Percentiles rank a stretch among this genome's conserved stretches.
Conservation (phyloP, 2,113 vertebrate genomes). For the Dipodomys merriami region DNA sequence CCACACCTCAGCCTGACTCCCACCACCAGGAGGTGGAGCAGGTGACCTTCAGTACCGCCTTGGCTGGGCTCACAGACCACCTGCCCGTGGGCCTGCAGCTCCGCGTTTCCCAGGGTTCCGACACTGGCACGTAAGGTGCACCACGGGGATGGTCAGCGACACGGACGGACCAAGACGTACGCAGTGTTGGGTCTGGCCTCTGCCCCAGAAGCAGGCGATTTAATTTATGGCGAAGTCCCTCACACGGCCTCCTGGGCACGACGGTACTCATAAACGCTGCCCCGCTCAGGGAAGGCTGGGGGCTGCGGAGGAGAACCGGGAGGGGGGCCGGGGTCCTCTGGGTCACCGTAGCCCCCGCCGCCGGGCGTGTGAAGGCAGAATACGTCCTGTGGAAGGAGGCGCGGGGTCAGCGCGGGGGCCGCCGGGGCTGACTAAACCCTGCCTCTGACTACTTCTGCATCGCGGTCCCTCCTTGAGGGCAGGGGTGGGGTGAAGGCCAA, state of each 20-base stretch:
- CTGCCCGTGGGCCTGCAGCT: constrained; percentile 88
- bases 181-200: background rate
- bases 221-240: constrained; percentile 73
- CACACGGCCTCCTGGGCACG: constrained; percentile 90
- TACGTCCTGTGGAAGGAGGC: constrained; percentile 85
- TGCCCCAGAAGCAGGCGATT: background rate
- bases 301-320: background rate
- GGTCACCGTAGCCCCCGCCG: constrained; percentile 90
- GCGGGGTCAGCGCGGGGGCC: background rate
- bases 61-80: constrained; percentile 90
- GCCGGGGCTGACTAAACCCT: constrained; percentile 55
- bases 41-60: constrained; percentile 88
- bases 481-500: too few species aligned
- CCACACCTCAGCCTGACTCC: background rate
- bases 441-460: background rate
- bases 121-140: background rate
- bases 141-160: fast-evolving
- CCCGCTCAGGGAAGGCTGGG: constrained; percentile 85
- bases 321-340: background rate
- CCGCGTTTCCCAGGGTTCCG: constrained; percentile 64
- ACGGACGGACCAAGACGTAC: background rate
- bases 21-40: constrained; percentile 86
- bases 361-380: constrained; percentile 93
- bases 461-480: background rate
- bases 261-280: constrained; percentile 92